These are phyloP conservation scores for Steatocranus sp. DNA, from an alignment of 2,797 vertebrate genomes.

Conservation along the genomic window DNA sequence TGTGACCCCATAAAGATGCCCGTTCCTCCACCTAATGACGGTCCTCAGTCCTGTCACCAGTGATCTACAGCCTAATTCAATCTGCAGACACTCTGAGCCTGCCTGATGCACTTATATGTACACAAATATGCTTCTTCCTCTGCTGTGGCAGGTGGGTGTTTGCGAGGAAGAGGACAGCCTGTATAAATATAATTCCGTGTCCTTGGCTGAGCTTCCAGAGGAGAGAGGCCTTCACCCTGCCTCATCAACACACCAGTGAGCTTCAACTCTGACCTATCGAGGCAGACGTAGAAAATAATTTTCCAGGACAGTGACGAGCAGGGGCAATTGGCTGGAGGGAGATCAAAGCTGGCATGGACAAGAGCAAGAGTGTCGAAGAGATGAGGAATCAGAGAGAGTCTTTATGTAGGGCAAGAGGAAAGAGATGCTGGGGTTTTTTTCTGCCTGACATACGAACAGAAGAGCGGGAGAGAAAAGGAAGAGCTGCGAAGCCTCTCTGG, in stretches of 20 bases:
- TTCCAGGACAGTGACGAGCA: slow-evolving; percentile 10
- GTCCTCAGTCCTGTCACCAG: slow-evolving; percentile 32
- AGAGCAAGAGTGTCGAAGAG: slow-evolving; percentile 14
- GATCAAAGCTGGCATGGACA: not conserved
- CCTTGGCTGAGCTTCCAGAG: slow-evolving; percentile 32
- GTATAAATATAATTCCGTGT: slow-evolving; percentile 28
- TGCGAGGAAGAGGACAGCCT: not conserved
- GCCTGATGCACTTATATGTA: slow-evolving; percentile 9
- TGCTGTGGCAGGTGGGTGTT: slow-evolving; percentile 11
- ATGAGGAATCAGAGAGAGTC: slow-evolving; percentile 17
- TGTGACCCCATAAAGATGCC: slow-evolving; percentile 59
- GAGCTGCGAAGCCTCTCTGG: slow-evolving; percentile 19
- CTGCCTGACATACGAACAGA: slow-evolving; percentile 25
- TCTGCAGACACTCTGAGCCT: slow-evolving; percentile 31
- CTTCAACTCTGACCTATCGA: slow-evolving; percentile 46
- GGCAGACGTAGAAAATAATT: slow-evolving; percentile 24
- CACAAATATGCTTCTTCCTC: slow-evolving; percentile 10
- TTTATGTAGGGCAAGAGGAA: slow-evolving; percentile 24
- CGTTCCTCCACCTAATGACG: slow-evolving; percentile 8
- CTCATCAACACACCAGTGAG: slow-evolving; percentile 12
- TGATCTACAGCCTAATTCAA: slow-evolving; percentile 65
- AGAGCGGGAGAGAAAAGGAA: not conserved
- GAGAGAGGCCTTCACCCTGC: not conserved
- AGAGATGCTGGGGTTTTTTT: not conserved
- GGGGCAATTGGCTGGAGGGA: slow-evolving; percentile 5